Percentiles rank a stretch among this genome's conserved stretches.
Evolutionary conservation across 2,113 vertebrate species (phyloP).

Genomic region (Proteles cristata): DNA sequence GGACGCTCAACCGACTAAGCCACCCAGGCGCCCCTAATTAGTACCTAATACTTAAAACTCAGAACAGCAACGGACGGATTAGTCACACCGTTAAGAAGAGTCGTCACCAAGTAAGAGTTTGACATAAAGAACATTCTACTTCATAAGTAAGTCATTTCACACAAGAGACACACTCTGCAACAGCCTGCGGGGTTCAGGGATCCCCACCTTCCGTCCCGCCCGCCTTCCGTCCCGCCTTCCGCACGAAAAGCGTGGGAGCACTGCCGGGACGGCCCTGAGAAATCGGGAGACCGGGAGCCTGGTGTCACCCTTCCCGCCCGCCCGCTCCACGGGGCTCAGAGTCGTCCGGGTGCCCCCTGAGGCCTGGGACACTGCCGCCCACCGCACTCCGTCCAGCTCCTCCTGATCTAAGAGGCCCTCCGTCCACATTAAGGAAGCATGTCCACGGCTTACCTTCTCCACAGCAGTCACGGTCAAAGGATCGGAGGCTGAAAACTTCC

Average conservation of each 20-base stretch:
- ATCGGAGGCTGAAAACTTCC: neutral
- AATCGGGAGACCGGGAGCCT: neutral
- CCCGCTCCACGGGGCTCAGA: neutral
- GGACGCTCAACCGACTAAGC: too few species aligned
- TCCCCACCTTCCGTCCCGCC: neutral
- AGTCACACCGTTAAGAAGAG: neutral
- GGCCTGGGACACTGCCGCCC: neutral
- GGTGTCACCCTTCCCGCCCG: neutral
- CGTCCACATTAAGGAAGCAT: neutral
- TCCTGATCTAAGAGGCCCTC: neutral
- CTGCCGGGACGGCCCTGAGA: too few species aligned
- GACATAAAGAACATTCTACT: slow-evolving; percentile 1
- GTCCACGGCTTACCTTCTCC: neutral
- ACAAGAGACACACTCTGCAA: neutral
- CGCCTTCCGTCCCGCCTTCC: neutral
- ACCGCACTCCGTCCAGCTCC: neutral
- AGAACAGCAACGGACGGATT: neutral
- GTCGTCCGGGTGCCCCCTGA: neutral
- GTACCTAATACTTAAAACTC: slow-evolving; percentile 21
- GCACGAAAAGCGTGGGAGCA: neutral
- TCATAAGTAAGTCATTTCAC: slow-evolving; percentile 9
- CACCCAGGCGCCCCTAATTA: too few species aligned
- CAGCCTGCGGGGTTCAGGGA: neutral
- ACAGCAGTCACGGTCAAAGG: neutral
- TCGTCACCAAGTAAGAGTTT: neutral